These are phyloP conservation scores for Troides oblongomaculatus DNA, from an alignment of 2,888 invertebrate genomes.

Conservation along the genomic window DNA sequence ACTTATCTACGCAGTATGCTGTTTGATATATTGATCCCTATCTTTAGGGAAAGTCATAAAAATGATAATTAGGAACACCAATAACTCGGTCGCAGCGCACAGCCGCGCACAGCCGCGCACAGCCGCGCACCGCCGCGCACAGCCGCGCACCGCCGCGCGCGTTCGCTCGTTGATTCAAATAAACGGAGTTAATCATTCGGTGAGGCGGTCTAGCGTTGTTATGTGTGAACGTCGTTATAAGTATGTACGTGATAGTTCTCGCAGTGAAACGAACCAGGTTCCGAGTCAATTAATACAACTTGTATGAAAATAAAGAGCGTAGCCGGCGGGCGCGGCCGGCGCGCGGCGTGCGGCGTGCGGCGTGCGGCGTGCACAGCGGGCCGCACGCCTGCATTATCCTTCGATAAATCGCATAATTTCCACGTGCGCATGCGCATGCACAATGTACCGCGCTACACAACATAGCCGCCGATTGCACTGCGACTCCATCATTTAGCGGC, in stretches of 20 bases:
- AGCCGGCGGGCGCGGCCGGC: slow-evolving; percentile 13
- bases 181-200: too few species aligned
- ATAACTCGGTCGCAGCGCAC: neutral
- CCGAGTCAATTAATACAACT: too few species aligned
- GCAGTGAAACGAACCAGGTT: too few species aligned
- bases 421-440: neutral
- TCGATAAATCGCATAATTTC: slow-evolving; percentile 14
- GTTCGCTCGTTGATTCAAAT: too few species aligned
- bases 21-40: neutral
- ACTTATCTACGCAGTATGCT: neutral
- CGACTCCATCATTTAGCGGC: too few species aligned
- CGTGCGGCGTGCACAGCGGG: neutral
- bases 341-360: neutral
- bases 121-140: neutral
- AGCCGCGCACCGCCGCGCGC: too few species aligned
- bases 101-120: neutral
- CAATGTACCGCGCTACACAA: neutral
- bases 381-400: slow-evolving; percentile 8
- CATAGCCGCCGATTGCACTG: neutral
- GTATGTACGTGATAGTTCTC: too few species aligned
- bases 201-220: too few species aligned
- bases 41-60: neutral
- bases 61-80: slow-evolving; percentile 1
- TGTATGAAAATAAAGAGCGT: too few species aligned
- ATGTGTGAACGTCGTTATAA: too few species aligned